These are phyloP conservation scores for Melanocharis versteri DNA, from an alignment of 2,113 vertebrate genomes.

Conservation along the genomic window DNA sequence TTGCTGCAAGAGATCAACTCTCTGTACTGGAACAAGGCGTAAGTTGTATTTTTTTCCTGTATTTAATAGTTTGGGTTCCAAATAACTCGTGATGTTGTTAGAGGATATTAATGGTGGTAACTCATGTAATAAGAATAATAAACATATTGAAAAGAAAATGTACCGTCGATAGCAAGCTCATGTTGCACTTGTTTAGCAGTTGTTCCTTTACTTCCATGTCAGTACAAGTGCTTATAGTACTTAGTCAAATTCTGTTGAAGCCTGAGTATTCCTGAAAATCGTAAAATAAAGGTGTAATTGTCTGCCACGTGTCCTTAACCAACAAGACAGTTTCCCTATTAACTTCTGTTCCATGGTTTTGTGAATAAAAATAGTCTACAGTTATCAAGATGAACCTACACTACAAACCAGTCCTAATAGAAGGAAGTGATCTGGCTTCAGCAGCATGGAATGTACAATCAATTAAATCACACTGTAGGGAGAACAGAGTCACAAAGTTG, in stretches of 20 bases:
- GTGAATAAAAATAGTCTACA: not conserved
- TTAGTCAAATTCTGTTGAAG: not conserved
- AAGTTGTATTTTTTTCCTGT: conserved; percentile 47
- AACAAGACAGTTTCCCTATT: not conserved
- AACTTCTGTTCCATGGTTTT: not conserved
- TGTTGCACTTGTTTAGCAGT: not conserved
- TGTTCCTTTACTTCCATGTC: not conserved
- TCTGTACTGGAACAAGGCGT: conserved; percentile 90
- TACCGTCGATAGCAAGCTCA: not conserved
- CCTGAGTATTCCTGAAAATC: not conserved
- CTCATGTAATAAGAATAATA: not conserved
- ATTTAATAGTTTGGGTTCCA: not conserved
- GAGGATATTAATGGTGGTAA: not conserved
- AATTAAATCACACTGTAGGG: not conserved
- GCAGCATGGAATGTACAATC: not conserved
- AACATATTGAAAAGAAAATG: not conserved
- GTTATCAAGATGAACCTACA: not conserved
- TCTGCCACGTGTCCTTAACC: not conserved
- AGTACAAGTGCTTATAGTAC: not conserved
- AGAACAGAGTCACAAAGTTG: not conserved
- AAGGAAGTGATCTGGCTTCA: not conserved
- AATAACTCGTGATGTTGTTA: not conserved
- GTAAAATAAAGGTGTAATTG: not conserved
- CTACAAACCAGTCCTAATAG: not conserved
- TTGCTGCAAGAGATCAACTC: conserved; percentile 93